phyloP scores from a whole-genome alignment of 2,797 vertebrate genomes.

The Micropoecilia bifurca region DNA sequence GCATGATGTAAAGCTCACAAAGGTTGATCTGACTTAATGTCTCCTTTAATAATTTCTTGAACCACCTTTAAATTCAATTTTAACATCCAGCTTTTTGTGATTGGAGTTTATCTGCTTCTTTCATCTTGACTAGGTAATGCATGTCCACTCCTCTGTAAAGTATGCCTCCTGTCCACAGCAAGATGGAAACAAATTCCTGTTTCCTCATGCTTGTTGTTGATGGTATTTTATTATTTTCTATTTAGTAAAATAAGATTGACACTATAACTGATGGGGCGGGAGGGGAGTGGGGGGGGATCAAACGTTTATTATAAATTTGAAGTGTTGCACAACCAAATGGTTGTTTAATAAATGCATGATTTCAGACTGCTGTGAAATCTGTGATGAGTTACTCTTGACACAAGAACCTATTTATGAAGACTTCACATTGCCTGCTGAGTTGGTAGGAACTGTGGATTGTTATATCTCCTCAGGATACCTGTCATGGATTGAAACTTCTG shows the following conservation, averaged over 20 bases:
- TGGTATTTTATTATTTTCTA: neutral
- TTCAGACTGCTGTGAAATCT: neutral
- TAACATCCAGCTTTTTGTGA: neutral
- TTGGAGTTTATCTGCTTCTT: neutral
- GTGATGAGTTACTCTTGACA: constrained; percentile 1
- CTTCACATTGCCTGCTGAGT: neutral
- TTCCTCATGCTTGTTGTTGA: neutral
- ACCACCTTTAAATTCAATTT: neutral
- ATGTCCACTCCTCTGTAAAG: neutral
- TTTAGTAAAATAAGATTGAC: neutral
- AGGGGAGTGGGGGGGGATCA: neutral
- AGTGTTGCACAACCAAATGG: neutral
- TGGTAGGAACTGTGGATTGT: neutral
- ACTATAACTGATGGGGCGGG: neutral
- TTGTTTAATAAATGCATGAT: neutral
- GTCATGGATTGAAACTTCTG: neutral
- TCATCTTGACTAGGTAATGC: neutral
- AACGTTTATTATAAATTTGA: neutral
- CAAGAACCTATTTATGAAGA: constrained; percentile 3
- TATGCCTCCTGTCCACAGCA: neutral
- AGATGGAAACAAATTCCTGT: neutral
- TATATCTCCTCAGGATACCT: neutral
- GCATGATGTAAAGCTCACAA: too few relatives aligned
- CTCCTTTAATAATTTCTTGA: neutral
- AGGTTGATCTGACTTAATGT: too few relatives aligned